A percentile compares a stretch with the other conserved stretches of the same genome.
phyloP scores from a whole-genome alignment of 2,113 vertebrate genomes.

The Albula goreensis region DNA sequence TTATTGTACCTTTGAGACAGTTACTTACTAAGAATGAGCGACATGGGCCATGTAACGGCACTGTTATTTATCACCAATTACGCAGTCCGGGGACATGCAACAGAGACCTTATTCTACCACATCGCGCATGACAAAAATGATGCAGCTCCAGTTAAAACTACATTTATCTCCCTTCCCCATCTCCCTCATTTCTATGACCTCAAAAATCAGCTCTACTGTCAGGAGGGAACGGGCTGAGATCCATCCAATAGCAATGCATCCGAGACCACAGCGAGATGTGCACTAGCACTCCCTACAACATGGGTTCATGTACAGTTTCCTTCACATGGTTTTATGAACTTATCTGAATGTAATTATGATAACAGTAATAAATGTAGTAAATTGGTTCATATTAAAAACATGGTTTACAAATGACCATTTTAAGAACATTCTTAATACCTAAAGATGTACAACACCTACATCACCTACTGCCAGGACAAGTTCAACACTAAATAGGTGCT shows the following conservation, averaged over 20 bases:
- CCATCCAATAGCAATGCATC: background rate
- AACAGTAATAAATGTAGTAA: background rate
- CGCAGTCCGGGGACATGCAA: background rate
- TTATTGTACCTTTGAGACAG: conserved; percentile 53
- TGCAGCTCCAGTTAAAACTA: background rate
- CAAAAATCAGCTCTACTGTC: background rate
- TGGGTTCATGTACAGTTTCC: background rate
- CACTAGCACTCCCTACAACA: background rate
- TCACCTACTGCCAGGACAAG: background rate
- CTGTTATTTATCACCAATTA: conserved; percentile 39
- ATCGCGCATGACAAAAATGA: background rate
- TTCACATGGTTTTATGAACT: background rate
- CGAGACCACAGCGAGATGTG: background rate
- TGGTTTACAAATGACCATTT: background rate
- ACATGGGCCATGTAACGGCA: conserved; percentile 57
- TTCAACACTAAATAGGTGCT: background rate
- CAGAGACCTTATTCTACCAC: background rate
- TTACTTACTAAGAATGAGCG: conserved; percentile 50
- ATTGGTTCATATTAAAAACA: background rate
- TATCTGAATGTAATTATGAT: background rate
- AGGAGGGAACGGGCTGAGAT: background rate
- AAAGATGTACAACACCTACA: background rate
- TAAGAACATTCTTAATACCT: background rate
- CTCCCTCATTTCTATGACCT: background rate
- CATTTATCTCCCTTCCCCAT: background rate